phyloP scores from a whole-genome alignment of 2,113 vertebrate species.

The Porphyrio hochstetteri region DNA sequence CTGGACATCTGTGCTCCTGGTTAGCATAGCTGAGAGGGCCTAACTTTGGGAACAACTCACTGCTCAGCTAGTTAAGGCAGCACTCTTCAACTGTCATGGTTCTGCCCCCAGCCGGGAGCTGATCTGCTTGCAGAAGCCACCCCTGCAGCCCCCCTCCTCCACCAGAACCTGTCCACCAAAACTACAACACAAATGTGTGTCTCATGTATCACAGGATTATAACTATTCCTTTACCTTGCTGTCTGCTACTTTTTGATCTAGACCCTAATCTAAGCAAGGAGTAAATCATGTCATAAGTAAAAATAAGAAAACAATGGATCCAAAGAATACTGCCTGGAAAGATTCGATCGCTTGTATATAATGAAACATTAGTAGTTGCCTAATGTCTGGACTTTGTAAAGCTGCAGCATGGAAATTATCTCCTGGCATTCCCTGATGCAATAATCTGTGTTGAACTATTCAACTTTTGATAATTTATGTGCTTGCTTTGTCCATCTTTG shows the following conservation, averaged over 20 bases:
- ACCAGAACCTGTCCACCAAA: too few species aligned
- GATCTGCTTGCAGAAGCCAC: too few species aligned
- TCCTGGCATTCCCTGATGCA: neutral
- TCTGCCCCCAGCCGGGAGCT: too few species aligned
- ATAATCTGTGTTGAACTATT: neutral
- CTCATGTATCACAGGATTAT: neutral
- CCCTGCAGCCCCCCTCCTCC: too few species aligned
- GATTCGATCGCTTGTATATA: neutral
- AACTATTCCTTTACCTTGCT: neutral
- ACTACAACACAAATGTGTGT: fast-evolving
- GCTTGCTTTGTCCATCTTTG: slow-evolving; percentile 14
- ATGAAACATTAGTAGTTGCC: neutral
- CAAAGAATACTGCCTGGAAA: neutral
- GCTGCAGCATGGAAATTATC: neutral
- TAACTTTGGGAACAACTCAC: neutral
- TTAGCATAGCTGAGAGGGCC: neutral
- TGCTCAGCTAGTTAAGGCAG: neutral
- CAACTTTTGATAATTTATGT: neutral
- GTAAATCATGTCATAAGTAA: neutral
- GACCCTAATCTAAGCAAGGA: neutral
- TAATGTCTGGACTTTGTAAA: neutral
- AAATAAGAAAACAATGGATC: neutral
- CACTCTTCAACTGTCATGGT: neutral
- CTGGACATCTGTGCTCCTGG: neutral
- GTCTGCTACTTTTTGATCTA: neutral